Percentiles rank a stretch among this genome's conserved stretches.
phyloP scores from a whole-genome alignment of 2,113 vertebrate genomes.

The Hemibates koningsi region DNA sequence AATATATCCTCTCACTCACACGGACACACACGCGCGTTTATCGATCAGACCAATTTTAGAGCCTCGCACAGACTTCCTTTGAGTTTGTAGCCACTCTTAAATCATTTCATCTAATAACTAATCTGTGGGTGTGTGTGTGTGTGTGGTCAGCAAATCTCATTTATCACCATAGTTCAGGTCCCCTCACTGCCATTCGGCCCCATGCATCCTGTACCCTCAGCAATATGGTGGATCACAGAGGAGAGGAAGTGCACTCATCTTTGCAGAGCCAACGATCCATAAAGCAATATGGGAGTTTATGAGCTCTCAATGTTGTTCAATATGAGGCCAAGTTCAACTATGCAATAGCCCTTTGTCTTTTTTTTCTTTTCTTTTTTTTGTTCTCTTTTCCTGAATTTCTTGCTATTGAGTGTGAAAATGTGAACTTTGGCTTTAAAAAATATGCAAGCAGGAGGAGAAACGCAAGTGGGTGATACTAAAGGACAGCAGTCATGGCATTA shows the following conservation, averaged over 20 bases:
- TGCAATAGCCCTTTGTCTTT: background rate
- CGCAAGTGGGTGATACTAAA: background rate
- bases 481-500: background rate
- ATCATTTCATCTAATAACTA: slow-evolving; percentile 50
- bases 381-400: background rate
- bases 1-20: background rate
- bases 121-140: slow-evolving; percentile 24
- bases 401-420: background rate
- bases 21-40: background rate
- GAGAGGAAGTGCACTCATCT: slow-evolving; percentile 13
- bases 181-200: slow-evolving; percentile 14
- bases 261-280: slow-evolving; percentile 52
- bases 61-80: background rate
- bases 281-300: slow-evolving; percentile 63
- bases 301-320: slow-evolving; percentile 56
- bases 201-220: background rate
- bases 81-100: slow-evolving; percentile 27
- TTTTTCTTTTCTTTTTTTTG: background rate
- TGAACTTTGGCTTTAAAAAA: background rate
- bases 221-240: slow-evolving; percentile 32
- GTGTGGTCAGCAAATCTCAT: slow-evolving; percentile 57
- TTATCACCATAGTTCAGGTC: slow-evolving; percentile 45
- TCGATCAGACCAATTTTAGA: slow-evolving; percentile 36
- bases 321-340: slow-evolving; percentile 28
- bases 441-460: background rate